These are phyloP conservation scores for Ophonus ardosiacus DNA, from an alignment of 2,888 invertebrate genomes.

Conservation along the genomic window DNA sequence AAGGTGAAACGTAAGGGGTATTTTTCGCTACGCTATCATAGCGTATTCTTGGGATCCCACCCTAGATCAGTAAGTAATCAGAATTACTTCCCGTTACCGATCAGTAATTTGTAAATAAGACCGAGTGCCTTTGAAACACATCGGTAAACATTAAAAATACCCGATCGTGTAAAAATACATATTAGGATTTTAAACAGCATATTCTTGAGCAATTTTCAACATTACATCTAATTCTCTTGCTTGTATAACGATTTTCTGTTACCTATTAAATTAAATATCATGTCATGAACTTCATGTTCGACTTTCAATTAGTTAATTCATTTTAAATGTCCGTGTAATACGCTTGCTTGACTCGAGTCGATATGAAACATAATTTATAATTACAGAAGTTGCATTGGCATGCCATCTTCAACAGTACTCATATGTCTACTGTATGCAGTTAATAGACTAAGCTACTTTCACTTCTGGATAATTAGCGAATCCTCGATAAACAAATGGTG, in stretches of 20 bases:
- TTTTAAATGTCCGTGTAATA: neutral
- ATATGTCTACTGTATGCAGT: neutral
- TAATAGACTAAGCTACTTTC: neutral
- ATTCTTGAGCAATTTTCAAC: too few species aligned
- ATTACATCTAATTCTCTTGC: neutral
- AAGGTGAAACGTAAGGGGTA: too few species aligned
- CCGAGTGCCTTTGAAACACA: too few species aligned
- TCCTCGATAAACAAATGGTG: neutral
- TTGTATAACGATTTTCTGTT: neutral
- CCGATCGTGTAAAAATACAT: too few species aligned
- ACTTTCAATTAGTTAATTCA: constrained; percentile 9
- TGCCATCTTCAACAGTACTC: neutral
- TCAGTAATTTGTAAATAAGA: too few species aligned
- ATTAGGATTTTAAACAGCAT: too few species aligned
- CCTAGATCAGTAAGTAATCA: too few species aligned
- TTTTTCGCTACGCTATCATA: too few species aligned
- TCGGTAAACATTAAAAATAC: too few species aligned
- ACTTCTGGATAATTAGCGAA: constrained; percentile 22
- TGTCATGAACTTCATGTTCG: neutral
- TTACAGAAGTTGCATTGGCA: neutral
- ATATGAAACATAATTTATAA: constrained; percentile 15
- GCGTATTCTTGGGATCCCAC: too few species aligned
- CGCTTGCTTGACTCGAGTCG: neutral
- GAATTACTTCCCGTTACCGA: too few species aligned
- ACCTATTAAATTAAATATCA: neutral